Conservation (phyloP, 2,797 vertebrate genomes). For the Rhinichthys osculus region DNA sequence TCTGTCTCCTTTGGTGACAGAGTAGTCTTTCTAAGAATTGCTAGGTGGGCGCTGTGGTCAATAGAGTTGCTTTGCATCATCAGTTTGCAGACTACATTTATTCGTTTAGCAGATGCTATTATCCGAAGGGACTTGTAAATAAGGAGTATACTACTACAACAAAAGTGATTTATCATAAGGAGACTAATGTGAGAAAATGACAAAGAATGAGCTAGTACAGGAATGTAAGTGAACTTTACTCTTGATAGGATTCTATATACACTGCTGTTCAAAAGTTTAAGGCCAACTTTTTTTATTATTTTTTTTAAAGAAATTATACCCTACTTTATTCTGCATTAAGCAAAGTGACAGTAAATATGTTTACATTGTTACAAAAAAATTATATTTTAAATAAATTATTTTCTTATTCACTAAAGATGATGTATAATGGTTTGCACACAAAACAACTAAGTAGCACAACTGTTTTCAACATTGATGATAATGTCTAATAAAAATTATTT, state of each 20-base stretch:
- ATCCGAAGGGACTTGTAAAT: constrained; percentile 23
- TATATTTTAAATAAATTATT: not conserved
- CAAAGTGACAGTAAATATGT: not conserved
- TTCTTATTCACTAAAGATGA: not conserved
- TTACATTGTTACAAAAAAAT: not conserved
- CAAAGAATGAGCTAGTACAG: not conserved
- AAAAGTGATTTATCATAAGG: not conserved
- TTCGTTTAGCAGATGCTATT: constrained; percentile 35
- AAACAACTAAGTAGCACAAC: not conserved
- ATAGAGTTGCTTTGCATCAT: constrained; percentile 24
- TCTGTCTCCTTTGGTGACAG: constrained; percentile 20
- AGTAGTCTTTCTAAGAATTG: constrained; percentile 16
- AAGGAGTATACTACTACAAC: constrained; percentile 5
- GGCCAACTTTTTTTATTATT: not conserved
- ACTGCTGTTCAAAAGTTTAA: not conserved
- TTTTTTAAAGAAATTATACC: not conserved
- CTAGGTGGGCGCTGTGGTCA: constrained; percentile 15
- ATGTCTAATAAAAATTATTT: not conserved
- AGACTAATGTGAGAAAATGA: constrained; percentile 5
- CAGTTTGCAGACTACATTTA: not conserved
- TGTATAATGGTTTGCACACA: not conserved
- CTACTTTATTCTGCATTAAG: not conserved
- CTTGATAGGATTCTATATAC: not conserved
- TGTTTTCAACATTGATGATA: not conserved
- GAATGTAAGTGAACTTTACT: not conserved